Evolutionary conservation across 2,888 invertebrate genomes (phyloP), one percentile per base, ranked within the genome.

Genomic region (Dichetophora obliterata): DNA sequence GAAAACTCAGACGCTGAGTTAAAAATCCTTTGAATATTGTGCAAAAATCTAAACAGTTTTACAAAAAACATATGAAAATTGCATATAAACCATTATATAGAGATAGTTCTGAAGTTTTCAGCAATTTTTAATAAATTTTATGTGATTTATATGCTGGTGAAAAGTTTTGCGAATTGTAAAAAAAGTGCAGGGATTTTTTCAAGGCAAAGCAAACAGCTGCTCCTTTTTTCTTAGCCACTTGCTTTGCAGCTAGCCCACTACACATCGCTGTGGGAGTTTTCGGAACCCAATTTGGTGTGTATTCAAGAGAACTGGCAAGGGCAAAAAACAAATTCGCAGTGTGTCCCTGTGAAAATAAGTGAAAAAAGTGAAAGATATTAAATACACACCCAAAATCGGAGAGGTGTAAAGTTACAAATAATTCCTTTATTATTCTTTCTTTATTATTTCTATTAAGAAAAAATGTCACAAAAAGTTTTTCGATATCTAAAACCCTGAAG

Each of bases 131-230:
- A 22, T 14, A 59, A 24, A 24, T 54, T 54, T 54, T 3, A 22
- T 19, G 57, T 22, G 22, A 0, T 59, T 22, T 59, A 19, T 3
- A 1, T 24, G 14, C 14, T 9, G 24, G 24, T 24, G 57, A 59
- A 59, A 59, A 59, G 3, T 27, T 22, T 22, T 24, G 22, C 24
- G 52, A 50, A 72, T 69, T 24, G 50, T 27, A 24, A 14, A 27
- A n/a, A 74, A 34, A 50, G 66, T 69, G 61, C 31, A 34, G 70
- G 50, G 59, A 48, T 76, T 57, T 65, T 61, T 77, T 77, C 70
- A 74, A 61, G 68, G 63, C 37, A 74, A 74, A 77, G 70, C 75
- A 77, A 77, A 77, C 79, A 79, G 79, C 79, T 79, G 79, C 77
- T 79, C 74, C 74, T 79, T 52, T 66, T 76, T 71, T 27, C 75